These are phyloP conservation scores for Bombus cullumanus DNA, from an alignment of 1,140 invertebrate species.

Conservation along the genomic window DNA sequence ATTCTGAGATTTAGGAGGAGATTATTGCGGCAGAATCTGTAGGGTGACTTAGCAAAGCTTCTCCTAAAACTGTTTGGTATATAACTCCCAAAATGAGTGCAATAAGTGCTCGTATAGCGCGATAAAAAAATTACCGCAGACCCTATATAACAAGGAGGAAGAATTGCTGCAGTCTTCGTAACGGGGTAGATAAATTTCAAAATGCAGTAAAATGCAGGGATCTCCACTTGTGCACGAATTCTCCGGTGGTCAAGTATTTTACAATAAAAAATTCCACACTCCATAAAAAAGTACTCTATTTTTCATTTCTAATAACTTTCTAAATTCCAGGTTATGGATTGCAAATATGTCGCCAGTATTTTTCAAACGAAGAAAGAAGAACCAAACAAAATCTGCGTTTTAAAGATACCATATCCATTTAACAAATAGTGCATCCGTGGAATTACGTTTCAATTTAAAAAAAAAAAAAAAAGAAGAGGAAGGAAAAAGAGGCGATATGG, in stretches of 20 bases:
- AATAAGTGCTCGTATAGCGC: background rate
- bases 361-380: background rate
- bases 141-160: background rate
- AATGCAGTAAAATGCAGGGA: background rate
- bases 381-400: background rate
- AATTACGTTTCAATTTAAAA: background rate
- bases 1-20: background rate
- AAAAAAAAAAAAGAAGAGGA: background rate
- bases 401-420: background rate
- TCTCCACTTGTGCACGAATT: background rate
- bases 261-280: background rate
- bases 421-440: no score
- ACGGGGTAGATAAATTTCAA: slow-evolving; percentile 4
- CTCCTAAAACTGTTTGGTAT: background rate
- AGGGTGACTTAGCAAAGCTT: background rate
- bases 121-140: background rate
- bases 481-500: background rate
- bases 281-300: background rate
- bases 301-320: background rate
- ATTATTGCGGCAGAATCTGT: background rate
- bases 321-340: background rate
- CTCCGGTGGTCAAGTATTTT: no score
- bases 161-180: slow-evolving; percentile 11
- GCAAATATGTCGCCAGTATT: background rate
- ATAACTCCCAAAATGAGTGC: background rate